phyloP scores from a whole-genome alignment of 2,888 invertebrate species.

The Lissonota sp. region DNA sequence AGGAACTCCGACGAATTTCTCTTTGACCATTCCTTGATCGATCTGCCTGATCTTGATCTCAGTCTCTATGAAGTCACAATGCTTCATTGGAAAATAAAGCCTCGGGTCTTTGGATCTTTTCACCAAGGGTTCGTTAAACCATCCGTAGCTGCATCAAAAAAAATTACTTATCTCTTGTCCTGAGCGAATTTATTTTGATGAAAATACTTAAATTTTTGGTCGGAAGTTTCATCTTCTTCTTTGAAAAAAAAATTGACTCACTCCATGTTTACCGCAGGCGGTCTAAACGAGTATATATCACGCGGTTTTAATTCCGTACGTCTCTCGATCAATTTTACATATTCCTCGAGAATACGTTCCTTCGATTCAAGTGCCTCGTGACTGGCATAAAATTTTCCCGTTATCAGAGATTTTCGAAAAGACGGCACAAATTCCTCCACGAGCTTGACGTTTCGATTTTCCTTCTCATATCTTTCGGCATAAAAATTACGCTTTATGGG shows the following conservation, averaged over 20 bases:
- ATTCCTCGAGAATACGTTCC: conserved; percentile 67
- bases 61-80: conserved; percentile 73
- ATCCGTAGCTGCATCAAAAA: conserved; percentile 76
- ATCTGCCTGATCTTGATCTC: conserved; percentile 72
- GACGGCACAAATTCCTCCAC: conserved; percentile 73
- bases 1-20: conserved; percentile 74
- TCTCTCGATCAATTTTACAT: conserved; percentile 73
- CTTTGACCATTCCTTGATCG: conserved; percentile 66
- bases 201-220: conserved; percentile 27
- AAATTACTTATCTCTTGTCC: conserved; percentile 12
- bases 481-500: conserved; percentile 75
- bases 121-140: conserved; percentile 74
- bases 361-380: conserved; percentile 70
- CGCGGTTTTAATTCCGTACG: conserved; percentile 68
- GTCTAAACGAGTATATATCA: conserved; percentile 74
- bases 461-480: conserved; percentile 76
- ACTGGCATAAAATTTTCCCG: conserved; percentile 79
- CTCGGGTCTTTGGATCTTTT: conserved; percentile 73
- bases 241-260: conserved; percentile 64
- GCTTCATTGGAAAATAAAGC: conserved; percentile 72
- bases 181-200: too few species aligned
- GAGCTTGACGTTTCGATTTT: conserved; percentile 70
- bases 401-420: conserved; percentile 68
- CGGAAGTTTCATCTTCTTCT: not conserved
- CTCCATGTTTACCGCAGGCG: conserved; percentile 79